These are phyloP conservation scores for Phenganax marumi DNA, from an alignment of 92 coral and sea anemone genomes.

Conservation along the genomic window DNA sequence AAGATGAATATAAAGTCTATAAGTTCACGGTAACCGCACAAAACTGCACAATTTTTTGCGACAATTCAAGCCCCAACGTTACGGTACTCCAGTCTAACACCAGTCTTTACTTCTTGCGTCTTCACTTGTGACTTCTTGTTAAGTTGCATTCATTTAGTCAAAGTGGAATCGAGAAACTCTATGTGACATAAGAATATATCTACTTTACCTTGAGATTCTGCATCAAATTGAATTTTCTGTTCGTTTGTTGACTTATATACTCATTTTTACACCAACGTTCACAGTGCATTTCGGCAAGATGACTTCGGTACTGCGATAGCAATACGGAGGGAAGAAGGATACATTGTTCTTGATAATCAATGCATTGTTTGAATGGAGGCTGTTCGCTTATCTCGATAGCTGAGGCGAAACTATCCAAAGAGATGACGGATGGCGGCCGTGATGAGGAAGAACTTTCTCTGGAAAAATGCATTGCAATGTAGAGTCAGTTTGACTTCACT, in stretches of 20 bases:
- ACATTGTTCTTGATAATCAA: conserved; percentile 65
- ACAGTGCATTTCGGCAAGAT: conserved; percentile 82
- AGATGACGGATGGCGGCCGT: conserved; percentile 26
- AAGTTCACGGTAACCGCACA: no score
- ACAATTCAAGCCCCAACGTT: no score
- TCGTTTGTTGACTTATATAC: conserved; percentile 60
- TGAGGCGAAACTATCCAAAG: conserved; percentile 66
- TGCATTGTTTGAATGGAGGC: conserved; percentile 68
- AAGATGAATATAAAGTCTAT: no score
- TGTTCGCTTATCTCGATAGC: conserved; percentile 83
- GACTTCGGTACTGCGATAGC: conserved; percentile 78
- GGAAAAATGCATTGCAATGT: neutral
- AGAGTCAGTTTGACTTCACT: no score
- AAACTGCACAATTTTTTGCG: no score
- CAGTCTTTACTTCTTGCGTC: no score
- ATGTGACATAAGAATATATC: neutral
- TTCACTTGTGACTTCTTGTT: no score
- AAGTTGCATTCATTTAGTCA: neutral
- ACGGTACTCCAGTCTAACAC: no score
- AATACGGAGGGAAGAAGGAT: conserved; percentile 77
- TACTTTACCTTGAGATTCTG: conserved; percentile 84
- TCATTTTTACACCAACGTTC: conserved; percentile 76
- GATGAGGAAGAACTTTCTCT: conserved; percentile 65
- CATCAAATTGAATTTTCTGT: conserved; percentile 67
- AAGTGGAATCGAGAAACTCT: neutral